Evolutionary conservation across 2,888 invertebrate species (phyloP).

Genomic region (Mongoloraphidia duomilia): DNA sequence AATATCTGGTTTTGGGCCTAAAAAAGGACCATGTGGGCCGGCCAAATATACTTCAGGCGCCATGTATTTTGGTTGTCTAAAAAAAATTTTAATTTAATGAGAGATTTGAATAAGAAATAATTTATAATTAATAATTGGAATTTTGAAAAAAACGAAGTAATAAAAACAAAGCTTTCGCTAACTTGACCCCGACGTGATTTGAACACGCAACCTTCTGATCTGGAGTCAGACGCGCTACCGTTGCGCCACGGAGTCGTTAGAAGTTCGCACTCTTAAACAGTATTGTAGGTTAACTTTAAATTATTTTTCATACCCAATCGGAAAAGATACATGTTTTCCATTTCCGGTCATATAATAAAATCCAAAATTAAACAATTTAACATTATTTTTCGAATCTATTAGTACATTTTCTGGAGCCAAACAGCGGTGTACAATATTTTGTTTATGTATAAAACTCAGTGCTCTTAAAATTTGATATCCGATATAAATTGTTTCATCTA

Average conservation of each 20-base stretch:
- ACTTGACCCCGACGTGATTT: constrained; percentile 87
- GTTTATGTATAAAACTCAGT: constrained; percentile 54
- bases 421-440: constrained; percentile 64
- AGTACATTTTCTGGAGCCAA: constrained; percentile 73
- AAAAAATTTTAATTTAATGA: constrained; percentile 18
- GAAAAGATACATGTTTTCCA: constrained; percentile 80
- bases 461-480: constrained; percentile 60
- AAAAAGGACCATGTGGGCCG: constrained; percentile 31
- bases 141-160: constrained; percentile 7
- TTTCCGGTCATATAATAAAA: constrained; percentile 79
- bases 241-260: constrained; percentile 85
- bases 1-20: constrained; percentile 69
- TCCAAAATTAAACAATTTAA: constrained; percentile 88
- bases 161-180: constrained; percentile 14
- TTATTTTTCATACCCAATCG: constrained; percentile 49
- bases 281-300: not conserved
- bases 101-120: not conserved
- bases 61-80: constrained; percentile 59
- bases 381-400: constrained; percentile 51
- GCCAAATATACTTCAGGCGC: constrained; percentile 69
- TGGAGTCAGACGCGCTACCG: constrained; percentile 97
- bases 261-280: not conserved
- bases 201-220: constrained; percentile 97
- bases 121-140: not conserved
- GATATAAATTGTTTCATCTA: constrained; percentile 44